Percentiles rank a stretch among this genome's conserved stretches.
phyloP scores from a whole-genome alignment of 2,888 invertebrate genomes.

The Synergus laeviventris region DNA sequence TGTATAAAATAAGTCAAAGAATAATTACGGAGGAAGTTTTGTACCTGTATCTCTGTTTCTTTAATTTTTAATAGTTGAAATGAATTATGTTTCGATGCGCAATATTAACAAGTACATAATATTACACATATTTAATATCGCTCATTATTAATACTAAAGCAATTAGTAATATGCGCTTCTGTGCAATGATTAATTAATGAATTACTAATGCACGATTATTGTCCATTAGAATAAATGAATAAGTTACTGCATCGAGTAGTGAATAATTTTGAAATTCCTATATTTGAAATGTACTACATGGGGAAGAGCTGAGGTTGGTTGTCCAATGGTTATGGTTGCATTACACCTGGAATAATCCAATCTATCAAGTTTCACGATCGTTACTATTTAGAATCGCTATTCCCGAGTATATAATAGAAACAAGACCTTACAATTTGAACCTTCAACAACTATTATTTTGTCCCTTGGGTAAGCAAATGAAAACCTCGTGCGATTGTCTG shows the following conservation, averaged over 20 bases:
- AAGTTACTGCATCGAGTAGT: background rate
- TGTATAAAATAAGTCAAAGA: too few species aligned
- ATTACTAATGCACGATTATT: background rate
- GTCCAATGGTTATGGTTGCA: background rate
- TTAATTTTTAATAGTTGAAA: too few species aligned
- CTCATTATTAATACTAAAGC: background rate
- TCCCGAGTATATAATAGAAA: background rate
- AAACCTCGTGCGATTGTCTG: background rate
- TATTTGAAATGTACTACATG: background rate
- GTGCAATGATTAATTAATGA: background rate
- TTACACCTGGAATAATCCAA: conserved; percentile 49
- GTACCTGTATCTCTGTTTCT: too few species aligned
- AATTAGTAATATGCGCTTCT: background rate
- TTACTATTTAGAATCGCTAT: conserved; percentile 51
- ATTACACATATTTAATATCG: background rate
- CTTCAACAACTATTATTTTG: background rate
- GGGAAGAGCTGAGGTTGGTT: too few species aligned
- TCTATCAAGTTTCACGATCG: conserved; percentile 55
- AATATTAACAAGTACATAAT: background rate
- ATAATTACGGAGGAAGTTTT: too few species aligned
- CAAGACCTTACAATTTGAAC: background rate
- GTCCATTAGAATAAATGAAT: background rate
- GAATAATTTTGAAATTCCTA: background rate
- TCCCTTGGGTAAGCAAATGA: background rate
- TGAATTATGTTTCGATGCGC: too few species aligned